Evolutionary conservation across 2,797 vertebrate genomes (phyloP), one percentile per base, ranked within the genome.

Genomic region (Myotis findleyi): DNA sequence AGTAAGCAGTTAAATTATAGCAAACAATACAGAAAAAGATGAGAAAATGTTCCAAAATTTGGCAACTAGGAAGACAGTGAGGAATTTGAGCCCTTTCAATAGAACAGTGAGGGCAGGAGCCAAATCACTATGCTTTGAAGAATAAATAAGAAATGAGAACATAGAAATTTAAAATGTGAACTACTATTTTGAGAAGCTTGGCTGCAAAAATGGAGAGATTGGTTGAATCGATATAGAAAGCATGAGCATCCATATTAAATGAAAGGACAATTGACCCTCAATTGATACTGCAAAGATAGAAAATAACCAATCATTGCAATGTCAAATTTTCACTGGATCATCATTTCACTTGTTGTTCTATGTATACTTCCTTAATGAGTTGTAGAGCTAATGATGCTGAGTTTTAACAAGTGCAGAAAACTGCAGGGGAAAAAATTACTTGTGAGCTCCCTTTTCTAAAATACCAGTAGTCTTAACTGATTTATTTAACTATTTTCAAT

Each of bases 291-390:
- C 6, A 73, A 79, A 86, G 38, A 80, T 5, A 89, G 59, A 69
- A 90, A 95, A 87, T 68, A 94, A 87, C 18, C n/a, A 41, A 27
- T 49, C 27, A 33, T 23, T 27, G 38, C 9, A 55, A 75, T 77
- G 23, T n/a, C 20, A 86, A 47, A 69, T 21, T 93, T 53, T 87
- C 84, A 80, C 5, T 76, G 30, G 7, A 76, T 23, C 30, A 57
- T 80, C 71, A 69, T 75, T 71, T 92, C 49, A 53, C 64, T 88
- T 88, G 87, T 91, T 88, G 81, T 72, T 85, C 25, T n/a, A 79
- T 83, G 41, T 53, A n/a, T 80, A 75, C 7, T 87, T 75, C 55
- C 66, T 84, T 64, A 73, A 76, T 36, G 11, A 89, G 10, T 87
- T 83, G 69, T 3, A 92, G 25, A 80, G 30, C 25, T 76, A 64